Percentiles rank a stretch among this genome's conserved stretches.
phyloP scores from a whole-genome alignment of 1,140 invertebrate genomes.

The Rhyzopertha dominica region DNA sequence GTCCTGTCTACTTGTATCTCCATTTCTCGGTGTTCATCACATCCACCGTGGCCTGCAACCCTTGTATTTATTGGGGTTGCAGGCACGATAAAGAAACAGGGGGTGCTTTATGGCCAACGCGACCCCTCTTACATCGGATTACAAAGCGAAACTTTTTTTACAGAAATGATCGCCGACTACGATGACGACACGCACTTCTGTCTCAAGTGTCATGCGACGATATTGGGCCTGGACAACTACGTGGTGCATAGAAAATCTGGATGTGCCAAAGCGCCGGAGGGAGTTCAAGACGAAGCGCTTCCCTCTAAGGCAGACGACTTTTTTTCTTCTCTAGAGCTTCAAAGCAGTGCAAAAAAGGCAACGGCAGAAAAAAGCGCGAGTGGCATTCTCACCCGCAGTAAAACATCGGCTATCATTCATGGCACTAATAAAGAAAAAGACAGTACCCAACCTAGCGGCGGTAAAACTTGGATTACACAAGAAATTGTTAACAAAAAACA shows the following conservation, averaged over 20 bases:
- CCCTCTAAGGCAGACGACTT: conserved; percentile 73
- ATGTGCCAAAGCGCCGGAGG: conserved; percentile 45
- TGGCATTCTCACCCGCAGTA: conserved; percentile 46
- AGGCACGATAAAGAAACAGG: no score
- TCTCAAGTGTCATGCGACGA: conserved; percentile 75
- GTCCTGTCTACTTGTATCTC: no score
- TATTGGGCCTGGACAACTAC: conserved; percentile 73
- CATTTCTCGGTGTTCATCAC: no score
- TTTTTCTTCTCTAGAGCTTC: conserved; percentile 77
- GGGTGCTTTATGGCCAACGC: no score
- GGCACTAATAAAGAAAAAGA: conserved; percentile 28
- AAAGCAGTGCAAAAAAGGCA: conserved; percentile 63
- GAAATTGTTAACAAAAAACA: conserved; percentile 37
- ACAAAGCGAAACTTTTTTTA: conserved; percentile 50
- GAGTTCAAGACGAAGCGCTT: conserved; percentile 41
- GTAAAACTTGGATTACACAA: no score
- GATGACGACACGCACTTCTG: conserved; percentile 78
- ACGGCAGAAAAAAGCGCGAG: conserved; percentile 44
- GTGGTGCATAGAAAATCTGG: conserved; percentile 70
- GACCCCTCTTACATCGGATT: conserved; percentile 42
- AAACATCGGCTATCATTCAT: conserved; percentile 44
- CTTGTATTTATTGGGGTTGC: no score
- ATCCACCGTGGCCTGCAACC: no score
- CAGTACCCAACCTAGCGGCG: no score
- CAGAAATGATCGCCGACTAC: conserved; percentile 49